Evolutionary conservation across 92 coral and sea anemone genomes (phyloP).

Genomic region (Palythoa heliodiscus): DNA sequence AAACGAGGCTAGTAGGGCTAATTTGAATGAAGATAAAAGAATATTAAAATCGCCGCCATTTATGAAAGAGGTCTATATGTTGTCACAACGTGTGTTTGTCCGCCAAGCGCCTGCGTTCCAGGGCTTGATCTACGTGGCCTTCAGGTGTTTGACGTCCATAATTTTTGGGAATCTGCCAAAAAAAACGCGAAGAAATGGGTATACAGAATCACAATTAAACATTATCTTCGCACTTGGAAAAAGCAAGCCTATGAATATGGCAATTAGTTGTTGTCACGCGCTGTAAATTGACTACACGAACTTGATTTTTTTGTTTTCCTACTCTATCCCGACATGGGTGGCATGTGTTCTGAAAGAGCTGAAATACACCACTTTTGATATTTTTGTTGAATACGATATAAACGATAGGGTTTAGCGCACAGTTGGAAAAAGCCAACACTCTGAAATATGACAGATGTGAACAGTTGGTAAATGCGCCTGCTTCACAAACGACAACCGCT

Average conservation of each 20-base stretch:
- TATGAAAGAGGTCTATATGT: too few relatives aligned
- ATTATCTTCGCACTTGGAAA: not conserved
- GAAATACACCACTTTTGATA: not conserved
- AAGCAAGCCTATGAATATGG: not conserved
- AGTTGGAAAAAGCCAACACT: constrained; percentile 40
- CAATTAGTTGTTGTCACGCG: not conserved
- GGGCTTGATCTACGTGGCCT: not conserved
- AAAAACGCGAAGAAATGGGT: not conserved
- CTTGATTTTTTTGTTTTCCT: not conserved
- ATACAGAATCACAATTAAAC: not conserved
- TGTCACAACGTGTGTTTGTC: too few relatives aligned
- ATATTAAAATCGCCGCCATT: too few relatives aligned
- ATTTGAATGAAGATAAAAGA: too few relatives aligned
- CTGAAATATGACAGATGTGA: not conserved
- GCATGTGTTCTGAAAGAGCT: not conserved
- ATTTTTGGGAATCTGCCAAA: not conserved
- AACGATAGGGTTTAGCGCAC: constrained; percentile 35
- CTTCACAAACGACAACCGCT: constrained; percentile 30
- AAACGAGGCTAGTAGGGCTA: too few relatives aligned
- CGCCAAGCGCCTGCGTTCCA: too few relatives aligned
- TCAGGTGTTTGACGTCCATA: not conserved
- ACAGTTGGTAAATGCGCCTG: constrained; percentile 12
- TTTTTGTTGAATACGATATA: constrained; percentile 20
- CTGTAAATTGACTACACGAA: not conserved
- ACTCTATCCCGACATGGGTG: not conserved